Conservation (phyloP, 2,888 invertebrate species). For the Odontocolon sp. region DNA sequence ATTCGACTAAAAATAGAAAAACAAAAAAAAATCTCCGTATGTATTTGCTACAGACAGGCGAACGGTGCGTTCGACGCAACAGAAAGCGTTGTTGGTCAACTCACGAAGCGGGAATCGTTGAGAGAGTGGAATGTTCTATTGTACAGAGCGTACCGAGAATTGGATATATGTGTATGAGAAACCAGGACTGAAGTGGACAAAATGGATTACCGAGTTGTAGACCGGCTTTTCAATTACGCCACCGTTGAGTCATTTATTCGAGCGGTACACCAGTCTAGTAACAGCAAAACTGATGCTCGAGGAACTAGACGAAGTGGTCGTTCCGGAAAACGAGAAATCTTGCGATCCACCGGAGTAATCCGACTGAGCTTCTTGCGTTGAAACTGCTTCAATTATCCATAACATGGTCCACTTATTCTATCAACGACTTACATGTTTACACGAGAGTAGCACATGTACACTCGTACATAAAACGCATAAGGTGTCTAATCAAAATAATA, state of each 20-base stretch:
- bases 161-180: not conserved
- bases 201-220: slow-evolving; percentile 34
- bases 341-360: no score
- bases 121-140: not conserved
- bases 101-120: slow-evolving; percentile 18
- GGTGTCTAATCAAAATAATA: slow-evolving; percentile 34
- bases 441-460: not conserved
- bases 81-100: slow-evolving; percentile 22
- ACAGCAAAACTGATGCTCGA: not conserved
- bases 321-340: not conserved
- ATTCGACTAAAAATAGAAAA: no score
- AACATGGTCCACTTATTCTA: not conserved
- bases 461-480: not conserved
- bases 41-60: slow-evolving; percentile 1
- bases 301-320: not conserved
- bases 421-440: not conserved
- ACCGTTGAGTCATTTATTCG: slow-evolving; percentile 31
- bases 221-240: slow-evolving; percentile 29
- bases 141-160: no score
- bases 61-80: slow-evolving; percentile 16
- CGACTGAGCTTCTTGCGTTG: no score
- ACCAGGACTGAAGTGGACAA: slow-evolving; percentile 13
- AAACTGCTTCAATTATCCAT: no score
- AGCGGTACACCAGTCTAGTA: not conserved
- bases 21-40: no score